Base-by-base conservation (phyloP, 2,113 vertebrate species). In the Cygnus buccinator region DNA sequence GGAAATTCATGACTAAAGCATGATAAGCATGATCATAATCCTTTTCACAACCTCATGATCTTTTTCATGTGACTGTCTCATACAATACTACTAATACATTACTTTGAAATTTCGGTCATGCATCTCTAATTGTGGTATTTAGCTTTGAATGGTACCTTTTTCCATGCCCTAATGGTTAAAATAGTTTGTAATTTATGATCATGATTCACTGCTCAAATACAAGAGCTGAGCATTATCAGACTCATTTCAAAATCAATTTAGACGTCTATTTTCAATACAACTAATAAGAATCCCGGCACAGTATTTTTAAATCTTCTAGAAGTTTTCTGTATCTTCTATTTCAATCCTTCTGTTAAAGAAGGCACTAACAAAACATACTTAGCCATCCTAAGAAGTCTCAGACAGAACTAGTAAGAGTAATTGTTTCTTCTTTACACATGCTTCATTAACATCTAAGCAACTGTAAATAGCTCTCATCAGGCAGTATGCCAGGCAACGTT, bases 61-160 rank as follows among this genome's bases (percentile, higher is more conserved):
- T 87, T 91, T 95, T 94, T 63, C 97, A 97, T 96, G 96, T 97
- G 97, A 97, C 93, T 52, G 72, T 58, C 92, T 95, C 93, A 87
- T 78, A 94, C 90, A 93, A 91, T 86, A 80, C 92, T 89, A 75
- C 62, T 65, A 94, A 95, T 84, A 89, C 84, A 79, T 84, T 90
- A 80, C 93, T 94, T 72, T 84, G 79, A 90, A 95, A 95, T 62
- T 78, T 82, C 48, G 96, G 85, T 95, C 95, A 97, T 94, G 93
- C 96, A 96, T 94, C 91, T 39, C 87, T 97, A 94, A 97, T 87
- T 85, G 77, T 23, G 41, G 84, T 62, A 54, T 94, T 93, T 19
- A 92, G 89, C 92, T 82, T 92, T 90, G 80, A 95, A 95, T 74
- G 57, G 79, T 77, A 96, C 93, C 84, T 97, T 83, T 93, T 87